Conservation (phyloP, 2,888 invertebrate genomes). For the Andrena trimmerana region DNA sequence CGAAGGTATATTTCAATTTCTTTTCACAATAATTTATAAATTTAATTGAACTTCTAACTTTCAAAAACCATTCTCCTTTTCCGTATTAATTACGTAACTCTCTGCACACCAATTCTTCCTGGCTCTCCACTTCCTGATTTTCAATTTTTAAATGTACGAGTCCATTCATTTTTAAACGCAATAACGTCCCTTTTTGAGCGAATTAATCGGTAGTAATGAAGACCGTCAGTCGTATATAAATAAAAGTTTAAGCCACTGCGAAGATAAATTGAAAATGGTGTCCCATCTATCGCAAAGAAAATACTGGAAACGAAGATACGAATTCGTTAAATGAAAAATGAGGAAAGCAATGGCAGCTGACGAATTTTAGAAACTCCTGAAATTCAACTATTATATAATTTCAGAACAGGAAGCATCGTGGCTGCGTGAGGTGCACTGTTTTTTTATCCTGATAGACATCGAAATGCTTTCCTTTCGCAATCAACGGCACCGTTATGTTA, state of each 20-base stretch:
- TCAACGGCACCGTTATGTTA: constrained; percentile 1
- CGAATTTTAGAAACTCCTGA: constrained; percentile 62
- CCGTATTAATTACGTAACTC: background rate
- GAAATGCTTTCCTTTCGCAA: constrained; percentile 48
- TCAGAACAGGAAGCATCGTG: constrained; percentile 40
- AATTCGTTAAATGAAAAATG: background rate
- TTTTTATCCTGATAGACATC: constrained; percentile 59
- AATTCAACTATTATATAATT: constrained; percentile 48
- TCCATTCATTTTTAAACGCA: no score
- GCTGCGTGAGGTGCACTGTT: constrained; percentile 26
- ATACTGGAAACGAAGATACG: background rate
- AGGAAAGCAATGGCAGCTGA: constrained; percentile 22
- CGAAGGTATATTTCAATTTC: background rate
- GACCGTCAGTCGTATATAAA: no score
- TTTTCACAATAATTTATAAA: background rate
- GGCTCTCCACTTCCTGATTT: background rate
- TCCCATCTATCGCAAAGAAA: background rate
- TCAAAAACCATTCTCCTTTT: background rate
- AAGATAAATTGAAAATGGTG: no score
- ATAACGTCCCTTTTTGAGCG: no score
- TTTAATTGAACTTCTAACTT: background rate
- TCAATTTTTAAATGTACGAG: background rate
- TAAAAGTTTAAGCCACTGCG: no score
- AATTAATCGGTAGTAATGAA: no score
- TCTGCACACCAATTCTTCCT: background rate